phyloP scores from a whole-genome alignment of 2,888 invertebrate species.

The Nezara viridula region DNA sequence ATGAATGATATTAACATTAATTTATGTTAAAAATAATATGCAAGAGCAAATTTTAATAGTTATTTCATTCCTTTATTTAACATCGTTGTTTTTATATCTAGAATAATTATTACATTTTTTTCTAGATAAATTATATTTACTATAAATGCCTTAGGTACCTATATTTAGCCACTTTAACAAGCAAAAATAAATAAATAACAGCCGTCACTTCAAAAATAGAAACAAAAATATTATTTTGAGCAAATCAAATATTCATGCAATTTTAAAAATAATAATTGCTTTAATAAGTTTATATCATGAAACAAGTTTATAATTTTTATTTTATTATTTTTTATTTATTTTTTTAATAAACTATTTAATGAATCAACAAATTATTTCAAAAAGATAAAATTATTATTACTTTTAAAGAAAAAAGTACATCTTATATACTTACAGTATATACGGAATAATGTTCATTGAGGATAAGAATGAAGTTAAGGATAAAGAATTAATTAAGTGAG shows the following conservation, averaged over 20 bases:
- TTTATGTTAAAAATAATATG: neutral
- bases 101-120: neutral
- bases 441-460: too few species aligned
- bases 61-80: neutral
- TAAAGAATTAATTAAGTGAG: too few species aligned
- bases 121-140: neutral
- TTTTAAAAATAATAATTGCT: neutral
- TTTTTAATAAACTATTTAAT: neutral
- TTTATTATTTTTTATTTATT: neutral
- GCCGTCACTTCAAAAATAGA: neutral
- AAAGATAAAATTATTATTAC: neutral
- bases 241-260: neutral
- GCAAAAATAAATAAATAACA: neutral
- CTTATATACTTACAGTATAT: too few species aligned
- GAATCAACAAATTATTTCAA: neutral
- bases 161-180: neutral
- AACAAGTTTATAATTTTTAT: neutral
- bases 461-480: too few species aligned
- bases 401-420: too few species aligned
- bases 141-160: neutral
- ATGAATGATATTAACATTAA: neutral
- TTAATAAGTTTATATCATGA: neutral
- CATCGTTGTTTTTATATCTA: conserved; percentile 18
- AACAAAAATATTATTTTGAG: neutral
- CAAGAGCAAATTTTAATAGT: neutral